Conservation (phyloP, 2,888 invertebrate genomes). For the Alentia gelatinosa region DNA sequence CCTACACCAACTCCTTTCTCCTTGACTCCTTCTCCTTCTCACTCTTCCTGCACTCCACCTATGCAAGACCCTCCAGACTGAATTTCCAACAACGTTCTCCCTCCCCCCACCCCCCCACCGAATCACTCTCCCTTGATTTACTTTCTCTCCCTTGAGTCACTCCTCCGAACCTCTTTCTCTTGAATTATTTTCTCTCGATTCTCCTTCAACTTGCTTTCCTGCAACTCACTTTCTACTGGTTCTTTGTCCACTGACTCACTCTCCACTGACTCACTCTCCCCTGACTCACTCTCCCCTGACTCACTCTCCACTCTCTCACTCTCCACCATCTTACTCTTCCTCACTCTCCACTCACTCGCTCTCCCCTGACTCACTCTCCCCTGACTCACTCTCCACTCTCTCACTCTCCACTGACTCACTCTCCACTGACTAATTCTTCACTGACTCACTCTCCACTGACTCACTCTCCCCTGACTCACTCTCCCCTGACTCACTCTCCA, state of each 20-base stretch:
- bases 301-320: neutral
- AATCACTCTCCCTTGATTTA: too few species aligned
- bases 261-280: too few species aligned
- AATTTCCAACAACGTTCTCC: too few species aligned
- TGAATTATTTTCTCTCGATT: neutral
- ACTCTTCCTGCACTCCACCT: neutral
- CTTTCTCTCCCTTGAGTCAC: neutral
- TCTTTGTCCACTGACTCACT: neutral
- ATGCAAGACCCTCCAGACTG: too few species aligned
- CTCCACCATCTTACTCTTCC: neutral
- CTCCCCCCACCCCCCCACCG: neutral
- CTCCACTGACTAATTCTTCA: too few species aligned
- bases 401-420: neutral
- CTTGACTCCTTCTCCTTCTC: neutral
- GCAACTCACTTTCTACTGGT: neutral
- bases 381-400: neutral
- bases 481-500: too few species aligned
- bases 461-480: too few species aligned
- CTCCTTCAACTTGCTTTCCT: neutral
- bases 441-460: too few species aligned
- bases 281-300: too few species aligned
- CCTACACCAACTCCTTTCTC: neutral
- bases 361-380: too few species aligned
- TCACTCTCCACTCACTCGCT: too few species aligned
- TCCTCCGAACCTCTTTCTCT: neutral